Conservation (phyloP, 2,797 vertebrate genomes). For the Acanthiza pusilla region DNA sequence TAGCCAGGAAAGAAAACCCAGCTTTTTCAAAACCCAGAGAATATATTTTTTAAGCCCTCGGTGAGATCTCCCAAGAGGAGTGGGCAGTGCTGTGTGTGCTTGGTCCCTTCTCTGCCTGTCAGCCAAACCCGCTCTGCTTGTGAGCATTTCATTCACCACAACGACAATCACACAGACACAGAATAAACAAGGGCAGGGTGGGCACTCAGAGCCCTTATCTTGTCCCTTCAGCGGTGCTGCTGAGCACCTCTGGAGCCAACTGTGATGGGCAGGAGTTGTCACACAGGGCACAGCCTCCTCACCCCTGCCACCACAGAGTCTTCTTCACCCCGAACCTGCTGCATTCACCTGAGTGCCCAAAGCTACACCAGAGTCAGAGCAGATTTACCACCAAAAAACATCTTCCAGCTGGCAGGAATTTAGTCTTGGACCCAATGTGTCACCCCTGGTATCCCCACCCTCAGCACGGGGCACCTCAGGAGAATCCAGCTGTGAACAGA, state of each 20-base stretch:
- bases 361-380: fast-evolving
- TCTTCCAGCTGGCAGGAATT: background rate
- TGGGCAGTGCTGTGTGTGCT: background rate
- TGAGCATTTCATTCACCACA: background rate
- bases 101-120: background rate
- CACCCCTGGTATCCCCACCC: background rate
- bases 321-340: background rate
- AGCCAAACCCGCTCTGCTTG: background rate
- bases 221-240: background rate
- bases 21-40: background rate
- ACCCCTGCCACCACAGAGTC: background rate
- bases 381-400: background rate
- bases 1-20: background rate
- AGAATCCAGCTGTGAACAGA: background rate
- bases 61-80: background rate
- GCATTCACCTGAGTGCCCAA: background rate
- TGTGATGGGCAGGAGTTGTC: background rate
- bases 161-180: background rate
- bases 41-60: background rate
- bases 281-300: background rate
- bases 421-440: background rate
- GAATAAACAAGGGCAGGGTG: background rate
- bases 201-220: background rate
- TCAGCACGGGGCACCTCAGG: background rate
- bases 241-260: background rate